A percentile compares a stretch with the other conserved stretches of the same genome.
These are phyloP conservation scores for Macrophya annulata DNA, from an alignment of 2,888 invertebrate genomes.

Conservation along the genomic window DNA sequence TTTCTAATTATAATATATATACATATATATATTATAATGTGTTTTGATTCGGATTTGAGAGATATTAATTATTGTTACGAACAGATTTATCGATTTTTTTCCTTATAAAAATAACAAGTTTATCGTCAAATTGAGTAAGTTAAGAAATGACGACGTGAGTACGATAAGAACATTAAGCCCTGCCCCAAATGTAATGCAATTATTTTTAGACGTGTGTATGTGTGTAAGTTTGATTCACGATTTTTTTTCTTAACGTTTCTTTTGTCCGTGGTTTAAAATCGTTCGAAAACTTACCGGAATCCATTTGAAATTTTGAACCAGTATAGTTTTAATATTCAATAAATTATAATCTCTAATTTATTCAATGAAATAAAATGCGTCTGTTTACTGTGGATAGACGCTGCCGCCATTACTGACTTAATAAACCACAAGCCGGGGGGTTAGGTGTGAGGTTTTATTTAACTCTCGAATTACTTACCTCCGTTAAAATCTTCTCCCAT, in stretches of 20 bases:
- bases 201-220: slow-evolving; percentile 27
- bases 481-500: slow-evolving; percentile 78
- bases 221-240: background rate
- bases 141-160: slow-evolving; percentile 4
- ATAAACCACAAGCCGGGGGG: slow-evolving; percentile 42
- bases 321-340: background rate
- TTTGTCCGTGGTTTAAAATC: background rate
- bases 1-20: too few relatives aligned
- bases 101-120: background rate
- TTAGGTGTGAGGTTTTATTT: background rate
- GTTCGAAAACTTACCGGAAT: slow-evolving; percentile 25
- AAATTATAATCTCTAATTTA: background rate
- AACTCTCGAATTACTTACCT: slow-evolving; percentile 68
- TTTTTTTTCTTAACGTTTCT: background rate
- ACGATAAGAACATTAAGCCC: slow-evolving; percentile 24
- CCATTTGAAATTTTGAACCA: background rate
- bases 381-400: slow-evolving; percentile 47
- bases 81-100: background rate
- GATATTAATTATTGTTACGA: background rate
- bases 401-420: slow-evolving; percentile 42
- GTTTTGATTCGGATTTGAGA: background rate
- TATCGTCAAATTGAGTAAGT: background rate
- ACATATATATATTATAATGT: too few relatives aligned
- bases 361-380: background rate
- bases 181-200: slow-evolving; percentile 20